Evolutionary conservation across 2,888 invertebrate genomes (phyloP).

Genomic region (Acronicta leporina): DNA sequence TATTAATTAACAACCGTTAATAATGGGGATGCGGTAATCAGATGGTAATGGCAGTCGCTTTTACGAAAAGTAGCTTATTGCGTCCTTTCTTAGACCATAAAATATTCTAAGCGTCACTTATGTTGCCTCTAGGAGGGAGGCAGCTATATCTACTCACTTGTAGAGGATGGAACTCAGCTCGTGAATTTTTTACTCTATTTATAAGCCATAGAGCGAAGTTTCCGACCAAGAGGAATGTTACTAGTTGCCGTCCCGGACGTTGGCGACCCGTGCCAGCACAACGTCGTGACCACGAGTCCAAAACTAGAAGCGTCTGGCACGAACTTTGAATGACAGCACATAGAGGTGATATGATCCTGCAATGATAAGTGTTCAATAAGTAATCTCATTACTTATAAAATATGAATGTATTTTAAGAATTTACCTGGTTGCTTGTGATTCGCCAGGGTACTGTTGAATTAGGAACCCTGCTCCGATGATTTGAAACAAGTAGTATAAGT

Average conservation of each 20-base stretch:
- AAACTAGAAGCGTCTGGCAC: constrained; percentile 90
- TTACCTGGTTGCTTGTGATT: constrained; percentile 79
- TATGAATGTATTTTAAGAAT: background rate
- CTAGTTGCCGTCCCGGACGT: constrained; percentile 91
- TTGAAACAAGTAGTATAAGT: constrained; percentile 93
- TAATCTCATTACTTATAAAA: background rate
- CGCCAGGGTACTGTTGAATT: constrained; percentile 76
- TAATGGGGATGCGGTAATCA: no score
- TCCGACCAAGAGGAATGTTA: constrained; percentile 91
- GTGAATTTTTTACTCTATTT: constrained; percentile 91
- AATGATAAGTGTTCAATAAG: constrained; percentile 16
- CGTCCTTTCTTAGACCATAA: no score
- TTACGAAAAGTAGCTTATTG: no score
- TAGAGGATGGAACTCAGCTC: constrained; percentile 91
- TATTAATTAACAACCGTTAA: no score
- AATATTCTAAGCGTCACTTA: no score
- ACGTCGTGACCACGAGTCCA: constrained; percentile 89
- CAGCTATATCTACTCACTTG: constrained; percentile 75
- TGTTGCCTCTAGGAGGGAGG: background rate
- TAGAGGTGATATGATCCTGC: constrained; percentile 82
- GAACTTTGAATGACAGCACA: constrained; percentile 91
- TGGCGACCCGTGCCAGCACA: constrained; percentile 79
- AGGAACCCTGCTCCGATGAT: constrained; percentile 92
- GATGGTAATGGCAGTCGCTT: no score
- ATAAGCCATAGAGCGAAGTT: constrained; percentile 92